Percentiles rank a stretch among this genome's conserved stretches.
These are phyloP conservation scores for Poecile atricapillus DNA, from an alignment of 2,113 vertebrate genomes.

Conservation along the genomic window DNA sequence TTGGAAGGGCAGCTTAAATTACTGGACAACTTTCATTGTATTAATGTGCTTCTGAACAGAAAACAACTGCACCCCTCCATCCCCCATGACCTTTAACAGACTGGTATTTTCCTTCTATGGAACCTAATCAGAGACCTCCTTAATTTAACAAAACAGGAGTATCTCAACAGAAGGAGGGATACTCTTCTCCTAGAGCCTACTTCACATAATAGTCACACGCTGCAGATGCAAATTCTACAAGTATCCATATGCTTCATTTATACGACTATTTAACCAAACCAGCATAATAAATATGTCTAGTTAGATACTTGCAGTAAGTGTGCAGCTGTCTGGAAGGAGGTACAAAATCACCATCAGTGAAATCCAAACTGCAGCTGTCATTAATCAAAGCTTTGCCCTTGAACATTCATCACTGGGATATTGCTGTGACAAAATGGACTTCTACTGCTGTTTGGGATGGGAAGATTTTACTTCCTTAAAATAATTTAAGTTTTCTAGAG, in stretches of 20 bases:
- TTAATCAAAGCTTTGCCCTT: slow-evolving; percentile 61
- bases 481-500: neutral
- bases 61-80: neutral
- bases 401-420: neutral
- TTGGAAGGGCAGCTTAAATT: neutral
- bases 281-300: slow-evolving; percentile 53
- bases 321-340: slow-evolving; percentile 62
- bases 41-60: neutral
- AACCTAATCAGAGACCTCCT: neutral
- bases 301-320: slow-evolving; percentile 48
- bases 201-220: neutral
- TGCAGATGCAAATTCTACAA: slow-evolving; percentile 29
- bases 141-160: neutral
- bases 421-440: slow-evolving; percentile 41
- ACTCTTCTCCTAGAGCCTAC: neutral
- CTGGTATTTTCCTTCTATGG: neutral
- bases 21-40: neutral
- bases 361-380: slow-evolving; percentile 56
- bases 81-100: neutral
- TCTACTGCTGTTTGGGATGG: neutral
- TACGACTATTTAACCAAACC: slow-evolving; percentile 25
- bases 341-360: slow-evolving; percentile 35
- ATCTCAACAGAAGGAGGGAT: neutral
- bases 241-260: slow-evolving; percentile 47
- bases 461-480: slow-evolving; percentile 32